Base-by-base conservation (phyloP, 2,888 invertebrate genomes). In the Pharmacophagus antenor region DNA sequence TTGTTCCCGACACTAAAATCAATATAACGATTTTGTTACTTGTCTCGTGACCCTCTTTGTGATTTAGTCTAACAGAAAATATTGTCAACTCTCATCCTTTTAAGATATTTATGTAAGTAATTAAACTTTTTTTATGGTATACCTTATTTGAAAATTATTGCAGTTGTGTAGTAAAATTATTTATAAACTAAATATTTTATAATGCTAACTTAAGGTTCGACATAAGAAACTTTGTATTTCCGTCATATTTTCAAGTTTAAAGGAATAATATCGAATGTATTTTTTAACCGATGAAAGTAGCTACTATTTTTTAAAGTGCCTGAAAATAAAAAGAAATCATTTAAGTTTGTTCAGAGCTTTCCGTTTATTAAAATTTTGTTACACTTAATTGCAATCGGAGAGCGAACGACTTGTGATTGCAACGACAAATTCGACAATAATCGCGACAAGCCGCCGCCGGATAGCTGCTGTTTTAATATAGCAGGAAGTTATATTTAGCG, bases 1-100 rank as follows among this genome's bases (percentile, higher is more conserved):
- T 88, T 85, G 82, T 84, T 60, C 85, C 81, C 80, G 76, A 80
- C 82, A 82, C 77, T 78, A 82, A 86, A 86, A 88, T 88, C 88
- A 84, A 89, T 90, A 85, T 80, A 84, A 84, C 79, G 76, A 80
- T 80, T 83, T 84, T 84, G 79, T 84, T 82, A 82, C 80, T 77
- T 79, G 73, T 69, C 62, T 49, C 44, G 69, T 70, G 73, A 73
- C 79, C 80, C 77, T 71, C n/a, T 5, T 37, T 5, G 3, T n/a
- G n/a, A 5, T 37, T 37, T n/a, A 4, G 37, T n/a, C 10, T n/a
- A 8, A 1, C 37, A 12, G 4, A n/a, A 37, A 37, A 37, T 37
- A 3, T 37, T 0, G 1, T 15, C n/a, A 0, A 37, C n/a, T 8
- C n/a, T 15, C 2, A n/a, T 37, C 6, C 1, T 15, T 4, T 37